A percentile compares a stretch with the other conserved stretches of the same genome.
Conservation (phyloP, 2,888 invertebrate genomes). For the Tetranychus piercei region DNA sequence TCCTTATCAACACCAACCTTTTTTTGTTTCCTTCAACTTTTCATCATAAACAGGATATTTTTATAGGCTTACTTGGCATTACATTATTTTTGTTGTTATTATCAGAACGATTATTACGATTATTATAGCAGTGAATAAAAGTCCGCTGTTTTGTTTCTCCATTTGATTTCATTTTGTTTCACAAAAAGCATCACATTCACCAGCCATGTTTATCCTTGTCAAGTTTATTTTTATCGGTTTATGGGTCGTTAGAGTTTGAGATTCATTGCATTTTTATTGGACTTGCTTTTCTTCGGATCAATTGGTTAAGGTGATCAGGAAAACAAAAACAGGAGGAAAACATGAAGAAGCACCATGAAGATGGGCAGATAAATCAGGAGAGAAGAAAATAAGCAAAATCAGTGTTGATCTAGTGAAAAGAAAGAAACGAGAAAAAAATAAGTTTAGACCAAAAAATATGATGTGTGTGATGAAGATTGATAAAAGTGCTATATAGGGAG, state of each 20-base stretch:
- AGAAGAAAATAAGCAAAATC: not conserved
- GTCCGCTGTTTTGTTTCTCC: not conserved
- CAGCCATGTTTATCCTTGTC: not conserved
- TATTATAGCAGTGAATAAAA: too few species aligned
- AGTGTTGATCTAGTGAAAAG: not conserved
- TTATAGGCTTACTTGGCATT: too few species aligned
- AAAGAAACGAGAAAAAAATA: not conserved
- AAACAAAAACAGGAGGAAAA: not conserved
- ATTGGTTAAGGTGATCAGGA: not conserved
- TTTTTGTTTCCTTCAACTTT: too few species aligned
- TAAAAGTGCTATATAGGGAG: not conserved
- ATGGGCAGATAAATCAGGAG: not conserved
- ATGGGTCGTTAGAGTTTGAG: slow-evolving; percentile 1
- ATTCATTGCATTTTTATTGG: slow-evolving; percentile 1
- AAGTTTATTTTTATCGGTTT: not conserved
- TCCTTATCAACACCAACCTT: too few species aligned
- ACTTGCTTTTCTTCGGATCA: not conserved
- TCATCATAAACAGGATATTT: too few species aligned
- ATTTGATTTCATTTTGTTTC: not conserved
- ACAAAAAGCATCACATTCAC: not conserved
- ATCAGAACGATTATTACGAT: too few species aligned
- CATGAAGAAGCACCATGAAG: not conserved
- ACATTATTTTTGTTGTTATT: too few species aligned
- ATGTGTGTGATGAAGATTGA: not conserved
- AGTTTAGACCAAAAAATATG: not conserved